Evolutionary conservation across 2,888 invertebrate genomes (phyloP).

Genomic region (Melieria picta): DNA sequence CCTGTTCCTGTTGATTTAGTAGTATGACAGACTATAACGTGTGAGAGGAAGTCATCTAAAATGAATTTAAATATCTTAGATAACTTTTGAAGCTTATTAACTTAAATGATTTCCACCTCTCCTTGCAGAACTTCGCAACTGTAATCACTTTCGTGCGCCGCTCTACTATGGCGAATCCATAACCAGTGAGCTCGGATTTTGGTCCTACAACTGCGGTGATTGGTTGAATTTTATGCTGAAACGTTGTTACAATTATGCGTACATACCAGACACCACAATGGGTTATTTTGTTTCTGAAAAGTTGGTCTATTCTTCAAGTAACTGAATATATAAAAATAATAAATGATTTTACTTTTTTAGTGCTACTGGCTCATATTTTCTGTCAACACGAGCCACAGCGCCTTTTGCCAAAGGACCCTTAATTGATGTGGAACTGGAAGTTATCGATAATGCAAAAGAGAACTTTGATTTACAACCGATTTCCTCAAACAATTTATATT

Average conservation of each 20-base stretch:
- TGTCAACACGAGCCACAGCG: constrained; percentile 53
- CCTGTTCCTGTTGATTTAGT: too few relatives aligned
- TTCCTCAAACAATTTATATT: neutral
- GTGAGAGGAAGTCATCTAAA: neutral
- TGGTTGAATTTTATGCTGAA: constrained; percentile 69
- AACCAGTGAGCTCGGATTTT: constrained; percentile 69
- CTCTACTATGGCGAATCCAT: constrained; percentile 71
- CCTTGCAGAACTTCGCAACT: neutral
- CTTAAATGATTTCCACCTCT: neutral
- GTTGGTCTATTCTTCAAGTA: constrained; percentile 59
- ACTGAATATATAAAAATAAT: constrained; percentile 38
- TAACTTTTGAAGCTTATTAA: too few relatives aligned
- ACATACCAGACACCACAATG: constrained; percentile 61
- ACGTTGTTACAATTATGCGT: constrained; percentile 62
- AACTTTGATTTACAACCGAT: neutral
- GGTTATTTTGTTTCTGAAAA: constrained; percentile 68
- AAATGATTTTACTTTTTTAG: constrained; percentile 54
- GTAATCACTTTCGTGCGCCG: constrained; percentile 70
- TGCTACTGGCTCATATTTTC: constrained; percentile 68
- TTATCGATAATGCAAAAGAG: constrained; percentile 12
- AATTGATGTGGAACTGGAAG: constrained; percentile 45
- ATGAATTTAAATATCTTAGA: too few relatives aligned
- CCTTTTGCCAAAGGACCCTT: constrained; percentile 55
- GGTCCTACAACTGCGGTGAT: constrained; percentile 68
- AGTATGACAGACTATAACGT: too few relatives aligned